Evolutionary conservation across 1,140 invertebrate genomes (phyloP).

Genomic region (Papilio machaon): DNA sequence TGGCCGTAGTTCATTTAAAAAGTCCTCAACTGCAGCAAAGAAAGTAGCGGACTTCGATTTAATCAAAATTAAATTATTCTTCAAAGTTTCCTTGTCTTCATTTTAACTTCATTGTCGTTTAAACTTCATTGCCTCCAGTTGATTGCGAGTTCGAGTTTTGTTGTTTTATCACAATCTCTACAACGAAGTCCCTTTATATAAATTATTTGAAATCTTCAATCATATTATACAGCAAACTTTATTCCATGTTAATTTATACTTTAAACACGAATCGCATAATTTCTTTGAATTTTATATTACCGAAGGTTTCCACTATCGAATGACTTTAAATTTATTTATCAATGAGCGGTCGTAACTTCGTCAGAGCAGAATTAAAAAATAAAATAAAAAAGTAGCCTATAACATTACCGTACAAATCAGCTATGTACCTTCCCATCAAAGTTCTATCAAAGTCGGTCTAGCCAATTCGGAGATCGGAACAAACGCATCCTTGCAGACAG

Average conservation of each 20-base stretch:
- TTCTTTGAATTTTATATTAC: neutral
- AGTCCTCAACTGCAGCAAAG: neutral
- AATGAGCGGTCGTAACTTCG: too few species aligned
- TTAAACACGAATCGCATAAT: neutral
- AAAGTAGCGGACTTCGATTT: neutral
- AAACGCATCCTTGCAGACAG: too few species aligned
- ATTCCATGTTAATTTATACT: neutral
- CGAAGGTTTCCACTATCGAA: too few species aligned
- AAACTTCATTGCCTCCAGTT: conserved; percentile 38
- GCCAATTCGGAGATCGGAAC: too few species aligned
- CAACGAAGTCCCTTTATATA: neutral
- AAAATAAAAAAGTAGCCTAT: too few species aligned
- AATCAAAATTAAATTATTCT: conserved; percentile 29
- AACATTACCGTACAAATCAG: too few species aligned
- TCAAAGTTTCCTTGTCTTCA: conserved; percentile 37
- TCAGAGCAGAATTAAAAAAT: too few species aligned
- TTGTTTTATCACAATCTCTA: conserved; percentile 35
- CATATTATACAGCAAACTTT: neutral
- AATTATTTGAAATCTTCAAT: conserved; percentile 34
- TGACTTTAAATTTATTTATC: too few species aligned
- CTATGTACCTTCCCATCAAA: too few species aligned
- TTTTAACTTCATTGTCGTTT: conserved; percentile 36
- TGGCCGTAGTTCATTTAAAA: neutral
- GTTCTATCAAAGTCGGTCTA: too few species aligned
- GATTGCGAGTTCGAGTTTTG: conserved; percentile 37